Conservation (phyloP, 1,140 invertebrate genomes). For the Nautilus pompilius region DNA sequence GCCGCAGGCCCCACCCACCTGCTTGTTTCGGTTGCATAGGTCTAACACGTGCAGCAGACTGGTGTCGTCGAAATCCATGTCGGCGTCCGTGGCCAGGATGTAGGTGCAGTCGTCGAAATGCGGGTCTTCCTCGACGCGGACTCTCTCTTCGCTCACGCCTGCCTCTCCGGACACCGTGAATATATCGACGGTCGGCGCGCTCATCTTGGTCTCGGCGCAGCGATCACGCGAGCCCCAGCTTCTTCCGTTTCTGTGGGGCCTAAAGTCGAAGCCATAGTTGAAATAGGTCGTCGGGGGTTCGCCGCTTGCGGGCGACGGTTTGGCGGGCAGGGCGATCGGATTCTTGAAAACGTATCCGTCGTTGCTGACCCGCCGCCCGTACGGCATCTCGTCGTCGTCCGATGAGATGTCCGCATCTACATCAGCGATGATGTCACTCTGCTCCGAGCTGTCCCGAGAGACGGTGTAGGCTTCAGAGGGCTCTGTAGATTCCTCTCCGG, state of each 20-base stretch:
- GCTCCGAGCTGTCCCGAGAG: constrained; percentile 11
- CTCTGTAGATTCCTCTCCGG: not conserved
- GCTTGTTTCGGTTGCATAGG: constrained; percentile 3
- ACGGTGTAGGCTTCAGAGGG: constrained; percentile 9
- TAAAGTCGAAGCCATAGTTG: not conserved
- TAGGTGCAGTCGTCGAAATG: constrained; percentile 12
- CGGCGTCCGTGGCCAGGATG: constrained; percentile 14
- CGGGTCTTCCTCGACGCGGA: constrained; percentile 15
- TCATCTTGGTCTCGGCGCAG: too few species aligned
- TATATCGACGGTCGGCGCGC: constrained; percentile 25
- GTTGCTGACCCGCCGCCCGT: not conserved
- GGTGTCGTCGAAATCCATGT: constrained; percentile 5
- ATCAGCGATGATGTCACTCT: constrained; percentile 4
- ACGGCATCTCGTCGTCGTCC: not conserved
- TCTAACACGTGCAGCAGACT: constrained; percentile 4
- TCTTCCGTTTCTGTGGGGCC: not conserved
- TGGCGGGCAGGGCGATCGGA: too few species aligned
- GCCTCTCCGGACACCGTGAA: constrained; percentile 23
- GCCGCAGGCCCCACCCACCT: constrained; percentile 13
- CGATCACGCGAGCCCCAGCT: too few species aligned
- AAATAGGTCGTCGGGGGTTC: not conserved
- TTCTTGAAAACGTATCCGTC: constrained; percentile 12
- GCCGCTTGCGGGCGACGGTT: not conserved
- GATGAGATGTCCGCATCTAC: constrained; percentile 9
- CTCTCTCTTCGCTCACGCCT: constrained; percentile 12